Evolutionary conservation across 2,888 invertebrate genomes (phyloP).

Genomic region (Taphrorychus bicolor): DNA sequence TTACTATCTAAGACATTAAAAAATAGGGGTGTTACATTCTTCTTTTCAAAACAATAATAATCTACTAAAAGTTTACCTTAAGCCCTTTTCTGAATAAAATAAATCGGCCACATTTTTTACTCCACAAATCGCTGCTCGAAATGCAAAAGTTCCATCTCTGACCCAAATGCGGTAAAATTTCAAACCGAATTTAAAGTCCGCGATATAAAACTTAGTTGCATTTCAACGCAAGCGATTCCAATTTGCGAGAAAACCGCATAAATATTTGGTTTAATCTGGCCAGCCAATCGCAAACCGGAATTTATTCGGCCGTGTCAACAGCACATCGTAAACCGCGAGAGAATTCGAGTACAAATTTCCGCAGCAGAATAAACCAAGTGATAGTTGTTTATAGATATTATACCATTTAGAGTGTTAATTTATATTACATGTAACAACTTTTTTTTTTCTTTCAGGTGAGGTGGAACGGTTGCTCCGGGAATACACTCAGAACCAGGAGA

Average conservation of each 20-base stretch:
- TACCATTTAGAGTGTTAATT: background rate
- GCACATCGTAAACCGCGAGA: no score
- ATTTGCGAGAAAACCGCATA: constrained; percentile 30
- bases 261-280: constrained; percentile 7
- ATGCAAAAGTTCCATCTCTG: constrained; percentile 15
- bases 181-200: constrained; percentile 33
- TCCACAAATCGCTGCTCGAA: background rate
- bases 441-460: constrained; percentile 70
- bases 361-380: no score
- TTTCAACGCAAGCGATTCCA: constrained; percentile 25
- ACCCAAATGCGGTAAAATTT: constrained; percentile 27
- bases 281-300: background rate
- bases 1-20: no score
- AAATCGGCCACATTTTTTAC: background rate
- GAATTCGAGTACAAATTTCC: no score
- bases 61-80: no score
- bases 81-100: no score
- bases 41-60: no score
- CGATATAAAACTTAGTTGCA: constrained; percentile 9
- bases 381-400: background rate
- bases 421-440: background rate
- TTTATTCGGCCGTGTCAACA: constrained; percentile 2
- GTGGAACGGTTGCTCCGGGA: constrained; percentile 90
- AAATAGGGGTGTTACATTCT: no score
- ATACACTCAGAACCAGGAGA: constrained; percentile 90